Evolutionary conservation across 2,113 vertebrate genomes (phyloP).

Genomic region (Amblyopsis rosae): DNA sequence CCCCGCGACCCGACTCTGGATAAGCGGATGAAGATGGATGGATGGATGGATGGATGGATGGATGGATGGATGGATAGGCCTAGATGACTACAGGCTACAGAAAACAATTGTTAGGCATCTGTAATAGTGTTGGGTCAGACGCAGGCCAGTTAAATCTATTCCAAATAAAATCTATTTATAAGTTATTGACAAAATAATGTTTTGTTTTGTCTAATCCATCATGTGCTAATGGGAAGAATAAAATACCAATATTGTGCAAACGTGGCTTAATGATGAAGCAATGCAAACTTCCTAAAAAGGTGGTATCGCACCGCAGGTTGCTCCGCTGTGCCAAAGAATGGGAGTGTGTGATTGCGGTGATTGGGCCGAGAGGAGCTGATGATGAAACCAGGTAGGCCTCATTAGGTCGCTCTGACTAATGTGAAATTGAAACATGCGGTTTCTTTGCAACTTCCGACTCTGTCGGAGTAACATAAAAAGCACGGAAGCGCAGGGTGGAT

Average conservation of each 20-base stretch:
- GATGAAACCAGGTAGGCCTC: slow-evolving; percentile 29
- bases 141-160: no score
- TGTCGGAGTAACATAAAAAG: not conserved
- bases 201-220: not conserved
- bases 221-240: slow-evolving; percentile 1
- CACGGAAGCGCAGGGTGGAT: not conserved
- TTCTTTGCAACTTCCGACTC: slow-evolving; percentile 28
- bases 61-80: no score
- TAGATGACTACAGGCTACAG: no score
- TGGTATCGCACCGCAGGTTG: not conserved
- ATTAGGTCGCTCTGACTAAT: not conserved
- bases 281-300: not conserved
- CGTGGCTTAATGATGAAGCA: not conserved
- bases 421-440: slow-evolving; percentile 16
- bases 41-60: no score
- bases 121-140: no score
- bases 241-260: slow-evolving; percentile 51
- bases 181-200: no score
- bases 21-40: no score
- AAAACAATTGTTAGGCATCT: no score
- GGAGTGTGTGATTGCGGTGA: not conserved
- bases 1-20: no score
- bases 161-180: no score
- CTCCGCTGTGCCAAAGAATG: not conserved
- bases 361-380: slow-evolving; percentile 14